These are phyloP conservation scores for Petrosia ficiformis DNA, from an alignment of 37 sponge, comb jelly and placozoan species.

Conservation along the genomic window DNA sequence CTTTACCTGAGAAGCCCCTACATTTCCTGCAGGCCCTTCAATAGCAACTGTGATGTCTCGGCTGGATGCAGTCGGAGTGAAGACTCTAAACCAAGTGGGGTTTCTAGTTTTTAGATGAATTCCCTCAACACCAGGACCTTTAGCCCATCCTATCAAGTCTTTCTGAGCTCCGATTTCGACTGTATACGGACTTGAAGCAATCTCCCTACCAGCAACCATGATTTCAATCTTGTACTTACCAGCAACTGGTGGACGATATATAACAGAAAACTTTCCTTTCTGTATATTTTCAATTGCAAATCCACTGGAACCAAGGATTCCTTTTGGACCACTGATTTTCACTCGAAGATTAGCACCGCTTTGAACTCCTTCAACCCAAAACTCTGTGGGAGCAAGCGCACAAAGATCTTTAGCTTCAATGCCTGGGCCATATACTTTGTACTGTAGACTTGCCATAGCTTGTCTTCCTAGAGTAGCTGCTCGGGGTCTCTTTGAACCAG, in stretches of 20 bases:
- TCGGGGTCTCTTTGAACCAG: background rate
- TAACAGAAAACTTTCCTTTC: slow-evolving; percentile 52
- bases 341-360: slow-evolving; percentile 73
- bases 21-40: slow-evolving; percentile 59
- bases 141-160: slow-evolving; percentile 75
- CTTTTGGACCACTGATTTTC: slow-evolving; percentile 76
- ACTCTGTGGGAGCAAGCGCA: slow-evolving; percentile 71
- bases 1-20: slow-evolving; percentile 23
- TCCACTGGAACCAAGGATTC: slow-evolving; percentile 31
- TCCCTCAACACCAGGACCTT: slow-evolving; percentile 89
- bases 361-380: slow-evolving; percentile 80
- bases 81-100: slow-evolving; percentile 76
- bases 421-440: slow-evolving; percentile 83
- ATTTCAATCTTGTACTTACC: slow-evolving; percentile 74
- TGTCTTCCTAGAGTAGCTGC: background rate
- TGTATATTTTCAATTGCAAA: slow-evolving; percentile 32
- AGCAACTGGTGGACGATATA: slow-evolving; percentile 53
- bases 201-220: slow-evolving; percentile 54
- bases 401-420: slow-evolving; percentile 55
- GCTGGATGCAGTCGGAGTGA: slow-evolving; percentile 75
- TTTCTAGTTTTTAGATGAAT: slow-evolving; percentile 65
- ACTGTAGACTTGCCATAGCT: background rate
- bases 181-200: slow-evolving; percentile 87
- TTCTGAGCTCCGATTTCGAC: slow-evolving; percentile 64
- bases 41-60: slow-evolving; percentile 75